Conservation (phyloP, 1,140 invertebrate genomes). For the Musca domestica region DNA sequence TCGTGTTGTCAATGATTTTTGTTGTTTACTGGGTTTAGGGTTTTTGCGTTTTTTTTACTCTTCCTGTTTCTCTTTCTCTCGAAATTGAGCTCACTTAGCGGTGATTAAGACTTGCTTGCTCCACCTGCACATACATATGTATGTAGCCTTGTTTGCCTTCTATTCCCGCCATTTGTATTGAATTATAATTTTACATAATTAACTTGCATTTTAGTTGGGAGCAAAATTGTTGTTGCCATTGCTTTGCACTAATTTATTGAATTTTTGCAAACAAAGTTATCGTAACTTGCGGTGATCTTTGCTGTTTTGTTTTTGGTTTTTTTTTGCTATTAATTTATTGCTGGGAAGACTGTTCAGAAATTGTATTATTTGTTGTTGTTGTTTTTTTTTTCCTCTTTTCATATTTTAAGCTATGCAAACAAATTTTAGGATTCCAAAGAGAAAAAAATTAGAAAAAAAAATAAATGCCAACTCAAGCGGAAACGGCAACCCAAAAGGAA, state of each 20-base stretch:
- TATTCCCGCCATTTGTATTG: too few species aligned
- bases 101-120: too few species aligned
- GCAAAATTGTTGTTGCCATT: background rate
- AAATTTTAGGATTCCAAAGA: background rate
- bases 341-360: conserved; percentile 12
- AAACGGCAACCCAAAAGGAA: too few species aligned
- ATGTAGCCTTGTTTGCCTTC: background rate
- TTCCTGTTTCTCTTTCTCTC: too few species aligned
- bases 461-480: background rate
- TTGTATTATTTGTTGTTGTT: too few species aligned
- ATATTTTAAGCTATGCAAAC: background rate
- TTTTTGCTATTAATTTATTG: background rate
- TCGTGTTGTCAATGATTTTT: conserved; percentile 19
- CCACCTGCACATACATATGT: too few species aligned
- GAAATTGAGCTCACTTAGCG: too few species aligned
- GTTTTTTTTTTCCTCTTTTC: background rate
- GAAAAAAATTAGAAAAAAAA: background rate
- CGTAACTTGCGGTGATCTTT: background rate
- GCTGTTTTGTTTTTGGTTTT: background rate
- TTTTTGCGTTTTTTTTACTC: too few species aligned
- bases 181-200: background rate
- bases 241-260: background rate
- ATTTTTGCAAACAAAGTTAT: background rate
- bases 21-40: background rate
- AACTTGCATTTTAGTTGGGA: background rate